Conservation (phyloP, 2,888 invertebrate species). For the Standfussiana lucernea region DNA sequence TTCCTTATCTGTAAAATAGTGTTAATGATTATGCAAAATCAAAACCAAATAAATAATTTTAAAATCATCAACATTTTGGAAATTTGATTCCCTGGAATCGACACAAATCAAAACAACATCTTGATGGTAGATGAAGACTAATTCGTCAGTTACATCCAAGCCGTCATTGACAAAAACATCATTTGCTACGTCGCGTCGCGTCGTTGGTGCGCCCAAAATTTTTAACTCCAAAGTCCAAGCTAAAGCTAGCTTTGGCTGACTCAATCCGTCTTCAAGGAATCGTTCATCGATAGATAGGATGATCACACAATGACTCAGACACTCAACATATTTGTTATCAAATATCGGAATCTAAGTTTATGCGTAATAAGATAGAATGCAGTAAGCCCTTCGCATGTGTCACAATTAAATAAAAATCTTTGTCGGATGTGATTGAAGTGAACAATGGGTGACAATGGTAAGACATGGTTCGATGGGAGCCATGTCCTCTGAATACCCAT, state of each 20-base stretch:
- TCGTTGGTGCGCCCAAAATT: not conserved
- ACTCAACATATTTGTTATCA: conserved; percentile 49
- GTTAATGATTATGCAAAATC: conserved; percentile 5
- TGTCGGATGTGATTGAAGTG: conserved; percentile 52
- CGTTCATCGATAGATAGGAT: conserved; percentile 36
- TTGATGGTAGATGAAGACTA: not conserved
- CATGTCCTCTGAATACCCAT: conserved; percentile 50
- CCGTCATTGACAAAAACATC: not conserved
- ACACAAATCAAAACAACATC: not conserved
- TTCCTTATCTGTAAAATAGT: conserved; percentile 28
- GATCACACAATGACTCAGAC: conserved; percentile 48
- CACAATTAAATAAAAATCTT: conserved; percentile 49
- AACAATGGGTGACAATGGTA: conserved; percentile 48
- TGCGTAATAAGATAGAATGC: conserved; percentile 32
- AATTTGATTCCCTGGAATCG: not conserved
- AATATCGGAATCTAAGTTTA: conserved; percentile 43
- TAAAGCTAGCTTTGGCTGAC: conserved; percentile 37
- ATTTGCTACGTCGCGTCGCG: not conserved
- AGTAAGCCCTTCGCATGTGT: conserved; percentile 37
- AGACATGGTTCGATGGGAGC: conserved; percentile 35
- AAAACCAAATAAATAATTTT: not conserved
- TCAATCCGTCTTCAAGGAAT: conserved; percentile 50
- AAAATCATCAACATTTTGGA: not conserved
- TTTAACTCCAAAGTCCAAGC: conserved; percentile 2
- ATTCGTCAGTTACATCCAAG: not conserved